phyloP scores from a whole-genome alignment of 2,113 vertebrate species.

The Pheucticus melanocephalus region DNA sequence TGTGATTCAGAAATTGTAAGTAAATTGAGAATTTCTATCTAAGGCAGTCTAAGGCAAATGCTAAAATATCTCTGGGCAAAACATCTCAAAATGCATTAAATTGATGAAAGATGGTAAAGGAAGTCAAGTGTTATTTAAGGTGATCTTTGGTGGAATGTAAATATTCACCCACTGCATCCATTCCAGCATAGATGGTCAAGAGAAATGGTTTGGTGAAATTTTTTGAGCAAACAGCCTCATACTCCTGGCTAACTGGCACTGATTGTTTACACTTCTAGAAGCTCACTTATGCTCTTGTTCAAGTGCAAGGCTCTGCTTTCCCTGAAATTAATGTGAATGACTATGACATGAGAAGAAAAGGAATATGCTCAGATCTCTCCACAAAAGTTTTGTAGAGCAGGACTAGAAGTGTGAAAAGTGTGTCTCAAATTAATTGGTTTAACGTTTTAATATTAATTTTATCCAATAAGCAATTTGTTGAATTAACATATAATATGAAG shows the following conservation, averaged over 20 bases:
- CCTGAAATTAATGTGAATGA: background rate
- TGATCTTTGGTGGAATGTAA: background rate
- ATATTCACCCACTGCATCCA: background rate
- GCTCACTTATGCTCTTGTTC: background rate
- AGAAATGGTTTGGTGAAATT: background rate
- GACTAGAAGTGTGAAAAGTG: background rate
- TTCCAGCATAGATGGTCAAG: background rate
- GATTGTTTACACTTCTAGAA: background rate
- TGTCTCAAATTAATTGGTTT: background rate
- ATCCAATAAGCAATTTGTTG: background rate
- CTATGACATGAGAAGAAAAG: background rate
- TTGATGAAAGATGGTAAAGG: background rate
- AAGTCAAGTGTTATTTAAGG: background rate
- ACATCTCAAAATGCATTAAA: background rate
- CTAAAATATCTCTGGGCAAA: background rate
- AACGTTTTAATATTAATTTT: background rate
- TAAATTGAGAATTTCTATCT: background rate
- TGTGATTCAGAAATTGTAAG: background rate
- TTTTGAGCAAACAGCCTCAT: background rate
- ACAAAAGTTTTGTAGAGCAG: background rate
- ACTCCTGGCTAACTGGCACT: background rate
- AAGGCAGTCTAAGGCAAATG: background rate
- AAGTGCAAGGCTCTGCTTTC: background rate
- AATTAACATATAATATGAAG: background rate
- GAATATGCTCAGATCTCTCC: background rate